Base-by-base conservation (phyloP, 2,797 vertebrate genomes). In the Aphelocoma californica region DNA sequence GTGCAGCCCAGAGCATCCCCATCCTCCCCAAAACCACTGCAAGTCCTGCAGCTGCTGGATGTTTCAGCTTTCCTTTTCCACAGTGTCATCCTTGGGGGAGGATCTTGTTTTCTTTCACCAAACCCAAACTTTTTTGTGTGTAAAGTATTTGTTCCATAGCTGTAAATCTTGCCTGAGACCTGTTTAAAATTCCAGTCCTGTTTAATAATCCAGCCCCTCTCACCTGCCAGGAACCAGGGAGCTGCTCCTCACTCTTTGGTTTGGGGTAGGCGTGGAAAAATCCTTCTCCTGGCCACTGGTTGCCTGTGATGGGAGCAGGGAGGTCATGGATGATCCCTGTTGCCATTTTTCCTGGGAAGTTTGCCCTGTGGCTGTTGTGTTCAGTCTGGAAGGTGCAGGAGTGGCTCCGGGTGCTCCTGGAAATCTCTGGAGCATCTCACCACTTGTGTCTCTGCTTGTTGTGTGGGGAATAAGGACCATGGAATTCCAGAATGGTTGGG, bases 121-220 rank as follows among this genome's bases (percentile, higher is more conserved):
- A 87, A 42, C 20, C 26, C 34, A 40, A 18, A n/a, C 54, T 11
- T 58, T 6, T 54, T 36, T 15, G 2, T 2, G 0, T 50, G 0
- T 15, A 4, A 72, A 57, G 31, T 26, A 21, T 5, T 64, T 42
- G 24, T 57, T 20, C 29, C 0, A 3, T 0, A 0, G 18, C 14
- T 62, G 36, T 28, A 44, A 64, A 38, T 62, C 57, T 51, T 8
- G 4, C 20, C 40, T 54, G 47, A 32, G 32, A 11, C n/a, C 5
- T 29, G 2, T 24, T 75, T 62, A 14, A 60, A 47, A 71, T 32
- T 12, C 2, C 32, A 36, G 18, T 4, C 29, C 5, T n/a, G 1
- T 15, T 81, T 48, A 36, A 61, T 42, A 79, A 31, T 12, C 5
- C 74, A 53, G 23, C 9, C 50, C 17, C 40, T 48, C 45, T 78